phyloP scores from a whole-genome alignment of 2,113 vertebrate genomes.

The Leuciscus idus region DNA sequence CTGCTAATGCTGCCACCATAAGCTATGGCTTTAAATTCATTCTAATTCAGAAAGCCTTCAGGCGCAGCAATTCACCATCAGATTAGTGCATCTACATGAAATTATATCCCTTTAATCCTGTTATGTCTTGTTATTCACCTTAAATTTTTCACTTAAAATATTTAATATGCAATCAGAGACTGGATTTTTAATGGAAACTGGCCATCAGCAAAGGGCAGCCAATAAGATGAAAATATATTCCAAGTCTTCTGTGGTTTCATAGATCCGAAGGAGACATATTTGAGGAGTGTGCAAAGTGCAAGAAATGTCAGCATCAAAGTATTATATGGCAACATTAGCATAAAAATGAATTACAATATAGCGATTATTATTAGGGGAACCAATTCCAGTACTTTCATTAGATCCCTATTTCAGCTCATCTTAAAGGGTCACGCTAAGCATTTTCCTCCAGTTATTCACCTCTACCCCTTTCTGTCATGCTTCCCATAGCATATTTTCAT shows the following conservation, averaged over 20 bases:
- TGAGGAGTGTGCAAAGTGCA: neutral
- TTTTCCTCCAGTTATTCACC: conserved; percentile 17
- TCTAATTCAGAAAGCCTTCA: conserved; percentile 11
- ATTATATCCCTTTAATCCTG: conserved; percentile 29
- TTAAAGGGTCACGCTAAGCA: neutral
- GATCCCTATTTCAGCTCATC: neutral
- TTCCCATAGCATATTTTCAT: conserved; percentile 40
- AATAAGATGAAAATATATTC: neutral
- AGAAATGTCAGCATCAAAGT: neutral
- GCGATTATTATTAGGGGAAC: neutral
- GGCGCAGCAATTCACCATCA: conserved; percentile 26
- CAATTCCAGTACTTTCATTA: neutral
- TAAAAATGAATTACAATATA: conserved; percentile 8
- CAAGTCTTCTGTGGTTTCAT: neutral
- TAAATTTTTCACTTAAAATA: conserved; percentile 16
- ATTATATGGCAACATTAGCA: neutral
- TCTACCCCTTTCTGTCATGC: neutral
- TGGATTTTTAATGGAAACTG: conserved; percentile 22
- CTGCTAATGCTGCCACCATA: conserved; percentile 27
- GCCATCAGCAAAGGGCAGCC: conserved; percentile 12
- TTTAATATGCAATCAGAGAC: conserved; percentile 16
- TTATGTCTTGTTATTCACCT: conserved; percentile 13
- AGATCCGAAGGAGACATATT: neutral
- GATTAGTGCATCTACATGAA: conserved; percentile 29
- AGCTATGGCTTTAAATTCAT: conserved; percentile 35